A percentile compares a stretch with the other conserved stretches of the same genome.
Evolutionary conservation across 2,888 invertebrate species (phyloP).

Genomic region (Noctua fimbriata): DNA sequence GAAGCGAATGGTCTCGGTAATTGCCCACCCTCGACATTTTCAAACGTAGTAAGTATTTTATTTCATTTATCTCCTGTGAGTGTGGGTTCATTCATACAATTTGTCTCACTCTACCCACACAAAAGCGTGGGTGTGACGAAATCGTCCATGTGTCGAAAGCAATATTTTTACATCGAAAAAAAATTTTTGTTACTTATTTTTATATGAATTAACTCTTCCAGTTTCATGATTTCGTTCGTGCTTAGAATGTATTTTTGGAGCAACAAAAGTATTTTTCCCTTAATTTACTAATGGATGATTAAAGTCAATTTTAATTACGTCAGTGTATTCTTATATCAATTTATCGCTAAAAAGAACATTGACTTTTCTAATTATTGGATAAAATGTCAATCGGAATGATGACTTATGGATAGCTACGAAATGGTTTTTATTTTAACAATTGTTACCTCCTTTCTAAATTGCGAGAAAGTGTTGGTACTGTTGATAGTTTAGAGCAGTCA

Average conservation of each 20-base stretch:
- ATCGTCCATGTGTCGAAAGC: slow-evolving; percentile 10
- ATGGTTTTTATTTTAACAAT: neutral
- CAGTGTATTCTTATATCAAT: neutral
- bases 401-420: neutral
- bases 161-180: neutral
- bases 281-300: slow-evolving; percentile 2
- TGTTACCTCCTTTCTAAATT: no score
- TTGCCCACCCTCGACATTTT: neutral
- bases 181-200: neutral
- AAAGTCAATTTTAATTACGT: slow-evolving; percentile 11
- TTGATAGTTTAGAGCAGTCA: neutral
- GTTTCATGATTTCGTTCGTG: neutral
- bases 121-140: slow-evolving; percentile 30
- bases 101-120: slow-evolving; percentile 27
- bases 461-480: neutral
- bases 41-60: slow-evolving; percentile 13
- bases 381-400: neutral
- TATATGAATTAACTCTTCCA: neutral
- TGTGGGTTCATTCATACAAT: slow-evolving; percentile 32
- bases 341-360: neutral
- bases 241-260: slow-evolving; percentile 5
- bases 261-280: neutral
- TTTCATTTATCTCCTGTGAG: slow-evolving; percentile 14
- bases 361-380: neutral
- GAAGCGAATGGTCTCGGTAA: neutral